Base-by-base conservation (phyloP, 2,797 vertebrate genomes). In the Leptatherina wallacei region DNA sequence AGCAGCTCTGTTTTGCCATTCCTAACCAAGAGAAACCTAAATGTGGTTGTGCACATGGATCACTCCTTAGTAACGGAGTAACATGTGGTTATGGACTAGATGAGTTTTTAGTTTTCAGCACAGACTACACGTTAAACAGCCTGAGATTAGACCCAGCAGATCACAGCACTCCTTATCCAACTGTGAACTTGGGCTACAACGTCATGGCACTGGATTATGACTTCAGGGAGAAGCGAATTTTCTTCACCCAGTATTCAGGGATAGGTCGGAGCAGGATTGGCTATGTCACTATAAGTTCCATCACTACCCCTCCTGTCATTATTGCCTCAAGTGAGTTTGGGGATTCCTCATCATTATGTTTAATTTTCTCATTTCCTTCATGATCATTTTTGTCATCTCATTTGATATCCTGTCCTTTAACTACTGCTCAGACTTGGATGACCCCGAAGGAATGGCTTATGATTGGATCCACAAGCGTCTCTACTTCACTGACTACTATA, bases 381-480 rank as follows among this genome's bases (percentile, higher is more conserved):
- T 16, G 0, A 22, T 44, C 38, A 8, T 60, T 38, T n/a, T 62
- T 38, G 5, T 20, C 6, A 60, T 4, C 54, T 22, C 49, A 40
- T 71, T 56, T 7, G 27, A 47, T 13, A 29, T 65, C 35, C 32
- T 69, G 32, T 60, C 0, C 16, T 83, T 29, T 72, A 8, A 20
- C 36, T 57, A 11, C n/a, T 62, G 42, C 30, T 65, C 75, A 98
- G 97, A 94, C 92, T 81, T 96, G 85, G 95, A 95, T 72, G 90
- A 93, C 84, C 93, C 95, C 36, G 94, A 97, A 76, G 97, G 97
- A 64, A 91, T 98, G 86, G 97, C 97, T 2, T 99, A 95, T 87
- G 97, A 99, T 47, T 99, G 97, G 97, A 92, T 97, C 89, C 94
- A 97, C 84, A 95, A 94, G 81, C 95, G 97, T 77, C 85, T 99